Evolutionary conservation across 92 coral and sea anemone genomes (phyloP).

Genomic region (Zoanthus gigantus): DNA sequence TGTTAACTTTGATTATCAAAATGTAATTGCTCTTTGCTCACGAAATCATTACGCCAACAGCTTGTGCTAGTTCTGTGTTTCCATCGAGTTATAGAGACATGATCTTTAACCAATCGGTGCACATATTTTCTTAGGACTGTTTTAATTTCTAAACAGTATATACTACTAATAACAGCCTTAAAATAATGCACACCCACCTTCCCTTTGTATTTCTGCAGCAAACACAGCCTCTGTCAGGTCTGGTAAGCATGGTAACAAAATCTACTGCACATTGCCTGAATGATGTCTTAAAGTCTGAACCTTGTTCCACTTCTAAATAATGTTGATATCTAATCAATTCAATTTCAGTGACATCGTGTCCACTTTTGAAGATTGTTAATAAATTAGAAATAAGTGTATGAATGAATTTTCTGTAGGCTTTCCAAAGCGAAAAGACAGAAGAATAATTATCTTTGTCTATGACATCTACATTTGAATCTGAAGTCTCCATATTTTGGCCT

Average conservation of each 20-base stretch:
- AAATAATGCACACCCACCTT: background rate
- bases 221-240: conserved; percentile 21
- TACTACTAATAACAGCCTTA: too few relatives aligned
- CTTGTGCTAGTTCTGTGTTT: too few relatives aligned
- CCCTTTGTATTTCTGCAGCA: background rate
- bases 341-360: background rate
- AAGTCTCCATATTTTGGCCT: background rate
- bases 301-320: background rate
- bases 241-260: background rate
- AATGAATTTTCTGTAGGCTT: conserved; percentile 65
- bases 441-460: background rate
- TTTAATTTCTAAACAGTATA: too few relatives aligned
- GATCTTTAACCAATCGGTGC: too few relatives aligned
- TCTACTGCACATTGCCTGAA: background rate
- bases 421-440: conserved; percentile 63
- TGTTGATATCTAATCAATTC: background rate
- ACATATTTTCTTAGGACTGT: too few relatives aligned
- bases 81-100: too few relatives aligned
- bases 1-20: too few relatives aligned
- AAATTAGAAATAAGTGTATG: conserved; percentile 52
- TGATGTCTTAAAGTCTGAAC: background rate
- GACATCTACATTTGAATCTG: background rate
- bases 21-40: too few relatives aligned
- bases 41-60: too few relatives aligned
- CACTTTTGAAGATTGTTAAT: conserved; percentile 33